Evolutionary conservation across 2,888 invertebrate genomes (phyloP).

Genomic region (Cyclophora albipunctata): DNA sequence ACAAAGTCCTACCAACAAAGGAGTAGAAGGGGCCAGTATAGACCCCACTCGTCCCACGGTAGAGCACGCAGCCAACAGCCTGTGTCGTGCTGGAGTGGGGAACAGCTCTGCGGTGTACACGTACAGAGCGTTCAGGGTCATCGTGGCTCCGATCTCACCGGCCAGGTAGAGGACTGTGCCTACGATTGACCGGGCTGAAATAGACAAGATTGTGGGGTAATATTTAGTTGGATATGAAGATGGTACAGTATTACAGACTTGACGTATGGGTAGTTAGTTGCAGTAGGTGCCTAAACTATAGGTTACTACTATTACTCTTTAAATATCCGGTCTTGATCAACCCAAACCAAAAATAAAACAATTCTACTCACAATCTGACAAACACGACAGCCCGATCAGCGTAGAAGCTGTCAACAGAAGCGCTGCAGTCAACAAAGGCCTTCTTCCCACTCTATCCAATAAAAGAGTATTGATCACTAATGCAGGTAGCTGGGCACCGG

Average conservation of each 20-base stretch:
- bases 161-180: slow-evolving; percentile 68
- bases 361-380: slow-evolving; percentile 37
- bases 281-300: too few species aligned
- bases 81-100: slow-evolving; percentile 81
- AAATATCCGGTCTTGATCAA: too few species aligned
- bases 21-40: slow-evolving; percentile 82
- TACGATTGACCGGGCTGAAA: slow-evolving; percentile 24
- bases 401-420: slow-evolving; percentile 51
- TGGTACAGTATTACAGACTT: too few species aligned
- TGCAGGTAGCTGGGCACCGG: slow-evolving; percentile 59
- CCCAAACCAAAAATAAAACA: too few species aligned
- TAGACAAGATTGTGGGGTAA: background rate
- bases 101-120: slow-evolving; percentile 83
- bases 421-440: slow-evolving; percentile 56
- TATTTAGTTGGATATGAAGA: too few species aligned
- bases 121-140: slow-evolving; percentile 79
- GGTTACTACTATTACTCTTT: too few species aligned
- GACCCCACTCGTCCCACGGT: slow-evolving; percentile 82
- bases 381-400: slow-evolving; percentile 43
- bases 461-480: slow-evolving; percentile 55
- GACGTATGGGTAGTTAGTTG: too few species aligned
- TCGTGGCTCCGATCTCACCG: slow-evolving; percentile 80
- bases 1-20: slow-evolving; percentile 71
- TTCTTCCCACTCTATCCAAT: slow-evolving; percentile 55
- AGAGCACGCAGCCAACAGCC: slow-evolving; percentile 80